A percentile compares a stretch with the other conserved stretches of the same genome.
phyloP scores from a whole-genome alignment of 2,797 vertebrate species.

The Poeciliopsis paucimaculata region DNA sequence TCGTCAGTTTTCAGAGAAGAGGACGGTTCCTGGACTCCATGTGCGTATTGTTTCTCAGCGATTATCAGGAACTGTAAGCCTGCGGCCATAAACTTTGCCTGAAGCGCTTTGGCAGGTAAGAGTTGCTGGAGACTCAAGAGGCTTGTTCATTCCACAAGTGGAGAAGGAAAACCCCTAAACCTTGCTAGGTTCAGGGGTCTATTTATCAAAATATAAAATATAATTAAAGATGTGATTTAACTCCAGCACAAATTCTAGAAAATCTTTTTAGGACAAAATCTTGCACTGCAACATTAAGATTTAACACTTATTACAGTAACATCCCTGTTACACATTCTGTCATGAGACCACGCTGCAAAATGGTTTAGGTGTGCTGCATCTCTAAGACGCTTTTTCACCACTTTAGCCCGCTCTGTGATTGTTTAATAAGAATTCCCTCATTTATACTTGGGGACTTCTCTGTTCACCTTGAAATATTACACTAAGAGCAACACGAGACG shows the following conservation, averaged over 20 bases:
- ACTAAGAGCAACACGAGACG: background rate
- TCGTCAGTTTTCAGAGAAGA: conserved; percentile 7
- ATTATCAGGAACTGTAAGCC: conserved; percentile 45
- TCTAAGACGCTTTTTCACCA: background rate
- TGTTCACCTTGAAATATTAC: conserved; percentile 7
- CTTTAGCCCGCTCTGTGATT: background rate
- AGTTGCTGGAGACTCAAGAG: conserved; percentile 44
- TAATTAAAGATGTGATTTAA: background rate
- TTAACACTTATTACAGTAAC: background rate
- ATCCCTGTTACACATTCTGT: background rate
- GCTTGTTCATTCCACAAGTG: conserved; percentile 23
- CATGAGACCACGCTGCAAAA: background rate
- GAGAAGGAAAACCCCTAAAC: conserved; percentile 20
- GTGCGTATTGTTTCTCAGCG: conserved; percentile 22
- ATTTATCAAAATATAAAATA: background rate
- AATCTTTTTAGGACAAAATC: background rate
- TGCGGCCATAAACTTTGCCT: conserved; percentile 37
- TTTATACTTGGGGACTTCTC: background rate
- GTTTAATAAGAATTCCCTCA: background rate
- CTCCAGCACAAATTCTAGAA: background rate
- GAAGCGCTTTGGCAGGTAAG: conserved; percentile 19
- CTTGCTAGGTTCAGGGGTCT: background rate
- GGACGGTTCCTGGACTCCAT: conserved; percentile 4
- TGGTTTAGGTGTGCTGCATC: background rate
- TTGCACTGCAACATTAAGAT: background rate